Percentiles rank a stretch among this genome's conserved stretches.
These are phyloP conservation scores for Epizoanthus scotinus DNA, from an alignment of 92 coral and sea anemone genomes.

Conservation along the genomic window DNA sequence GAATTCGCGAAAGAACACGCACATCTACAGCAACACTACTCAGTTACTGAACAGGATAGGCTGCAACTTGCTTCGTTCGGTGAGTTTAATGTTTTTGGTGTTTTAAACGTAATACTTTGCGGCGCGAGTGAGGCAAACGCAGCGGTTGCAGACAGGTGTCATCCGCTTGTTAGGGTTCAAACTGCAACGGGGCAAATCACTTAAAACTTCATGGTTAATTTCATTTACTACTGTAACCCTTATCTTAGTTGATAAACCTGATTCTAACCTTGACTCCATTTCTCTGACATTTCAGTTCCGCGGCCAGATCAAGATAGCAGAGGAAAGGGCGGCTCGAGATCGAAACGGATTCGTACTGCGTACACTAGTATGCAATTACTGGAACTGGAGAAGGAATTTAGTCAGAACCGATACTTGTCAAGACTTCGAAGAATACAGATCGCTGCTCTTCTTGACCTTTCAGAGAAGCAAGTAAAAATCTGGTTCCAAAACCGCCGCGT, in stretches of 20 bases:
- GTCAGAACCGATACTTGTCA: conserved; percentile 95
- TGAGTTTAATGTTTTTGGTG: conserved; percentile 51
- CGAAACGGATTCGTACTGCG: conserved; percentile 95
- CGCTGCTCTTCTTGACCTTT: conserved; percentile 90
- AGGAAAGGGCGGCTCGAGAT: conserved; percentile 82
- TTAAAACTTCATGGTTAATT: conserved; percentile 44
- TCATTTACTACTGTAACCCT: conserved; percentile 7
- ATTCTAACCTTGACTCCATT: conserved; percentile 33
- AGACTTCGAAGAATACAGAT: conserved; percentile 95
- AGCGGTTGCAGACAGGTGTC: conserved; percentile 27
- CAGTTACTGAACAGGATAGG: conserved; percentile 76
- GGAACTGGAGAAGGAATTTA: conserved; percentile 96
- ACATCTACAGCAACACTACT: conserved; percentile 79
- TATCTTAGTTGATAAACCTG: conserved; percentile 3
- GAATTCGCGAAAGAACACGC: conserved; percentile 80
- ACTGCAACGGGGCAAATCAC: conserved; percentile 46
- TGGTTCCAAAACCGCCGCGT: conserved; percentile 99
- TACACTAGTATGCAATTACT: conserved; percentile 95
- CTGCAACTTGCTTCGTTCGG: conserved; percentile 88
- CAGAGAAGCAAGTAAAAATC: conserved; percentile 98
- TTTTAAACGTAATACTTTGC: conserved; percentile 1
- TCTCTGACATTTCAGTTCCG: conserved; percentile 51
- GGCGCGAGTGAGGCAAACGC: conserved; percentile 25
- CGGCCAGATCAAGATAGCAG: conserved; percentile 76
- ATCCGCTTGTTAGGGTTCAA: background rate